phyloP scores from a whole-genome alignment of 2,888 invertebrate species.

The Plutella xylostella region DNA sequence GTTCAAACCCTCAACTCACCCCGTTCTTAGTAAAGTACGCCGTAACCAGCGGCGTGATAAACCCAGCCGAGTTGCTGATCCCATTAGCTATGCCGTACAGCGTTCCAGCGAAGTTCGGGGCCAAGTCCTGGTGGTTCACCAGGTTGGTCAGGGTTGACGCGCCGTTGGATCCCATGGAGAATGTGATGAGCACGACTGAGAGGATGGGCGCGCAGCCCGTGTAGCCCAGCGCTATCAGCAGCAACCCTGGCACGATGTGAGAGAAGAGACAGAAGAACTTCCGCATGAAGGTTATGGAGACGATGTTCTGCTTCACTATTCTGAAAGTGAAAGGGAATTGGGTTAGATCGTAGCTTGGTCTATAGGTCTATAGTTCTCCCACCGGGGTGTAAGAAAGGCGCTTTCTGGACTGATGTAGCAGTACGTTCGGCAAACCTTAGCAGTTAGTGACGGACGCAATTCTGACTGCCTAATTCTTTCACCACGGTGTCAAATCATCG shows the following conservation, averaged over 20 bases:
- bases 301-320: constrained; percentile 59
- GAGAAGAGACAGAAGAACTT: constrained; percentile 76
- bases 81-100: constrained; percentile 83
- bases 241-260: constrained; percentile 63
- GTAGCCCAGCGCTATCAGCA: constrained; percentile 67
- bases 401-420: too few relatives aligned
- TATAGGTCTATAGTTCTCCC: too few relatives aligned
- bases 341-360: too few relatives aligned
- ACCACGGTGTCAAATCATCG: too few relatives aligned
- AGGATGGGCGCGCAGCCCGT: constrained; percentile 73
- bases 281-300: constrained; percentile 67
- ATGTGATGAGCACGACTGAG: constrained; percentile 74
- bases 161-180: constrained; percentile 76
- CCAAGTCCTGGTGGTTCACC: constrained; percentile 78
- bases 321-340: constrained; percentile 27
- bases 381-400: too few relatives aligned
- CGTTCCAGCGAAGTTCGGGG: constrained; percentile 82
- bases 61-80: constrained; percentile 77
- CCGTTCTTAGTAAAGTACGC: constrained; percentile 72
- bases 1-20: constrained; percentile 42
- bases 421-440: too few relatives aligned
- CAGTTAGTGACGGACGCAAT: too few relatives aligned
- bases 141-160: constrained; percentile 72
- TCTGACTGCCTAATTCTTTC: too few relatives aligned
- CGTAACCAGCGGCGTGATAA: constrained; percentile 78